Evolutionary conservation across 2,113 vertebrate species (phyloP), one percentile per base, ranked within the genome.

Genomic region (Neomonachus schauinslandi): DNA sequence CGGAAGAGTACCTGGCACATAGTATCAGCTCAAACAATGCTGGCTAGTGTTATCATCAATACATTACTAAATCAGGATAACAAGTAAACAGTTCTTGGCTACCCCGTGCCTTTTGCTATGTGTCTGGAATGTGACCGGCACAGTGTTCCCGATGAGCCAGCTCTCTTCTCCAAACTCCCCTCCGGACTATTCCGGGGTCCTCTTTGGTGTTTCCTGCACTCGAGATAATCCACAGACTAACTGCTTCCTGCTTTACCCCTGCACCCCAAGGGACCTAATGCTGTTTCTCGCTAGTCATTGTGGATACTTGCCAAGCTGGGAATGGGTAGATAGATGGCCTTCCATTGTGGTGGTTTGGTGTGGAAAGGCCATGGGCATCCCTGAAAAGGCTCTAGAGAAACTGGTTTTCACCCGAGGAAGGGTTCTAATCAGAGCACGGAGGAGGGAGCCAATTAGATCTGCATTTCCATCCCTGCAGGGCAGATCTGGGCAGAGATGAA

Each of bases 111-210:
- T 0, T 71, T 55, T 33, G 36, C 36, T 65, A 12, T 10, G 18
- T 14, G 0, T 39, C 46, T 36, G 26, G 63, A 65, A 74, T n/a
- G 57, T 33, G 11, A 0, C 13, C 4, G 67, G 10, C 13, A 1
- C 46, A 10, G n/a, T 4, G 1, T 49, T 49, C 26, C 72, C 19
- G 5, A 14, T 46, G 22, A n/a, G 28, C 9, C 24, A 22, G 21
- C 7, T 22, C 36, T 39, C 39, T 69, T 69, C 67, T 69, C 67
- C 4, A 1, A 4, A 0, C 11, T 69, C 22, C 31, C 36, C 21
- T 33, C 59, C n/a, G 0, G 2, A 36, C 53, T 36, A 0, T 63
- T 46, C 39, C 0, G 3, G 33, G 19, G 59, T n/a, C 63, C n/a
- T 63, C 33, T 83, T 4, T 51, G 61, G 15, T 46, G 18, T 53